Evolutionary conservation across 1,140 invertebrate genomes (phyloP), one percentile per base, ranked within the genome.

Genomic region (Portunus trituberculatus): DNA sequence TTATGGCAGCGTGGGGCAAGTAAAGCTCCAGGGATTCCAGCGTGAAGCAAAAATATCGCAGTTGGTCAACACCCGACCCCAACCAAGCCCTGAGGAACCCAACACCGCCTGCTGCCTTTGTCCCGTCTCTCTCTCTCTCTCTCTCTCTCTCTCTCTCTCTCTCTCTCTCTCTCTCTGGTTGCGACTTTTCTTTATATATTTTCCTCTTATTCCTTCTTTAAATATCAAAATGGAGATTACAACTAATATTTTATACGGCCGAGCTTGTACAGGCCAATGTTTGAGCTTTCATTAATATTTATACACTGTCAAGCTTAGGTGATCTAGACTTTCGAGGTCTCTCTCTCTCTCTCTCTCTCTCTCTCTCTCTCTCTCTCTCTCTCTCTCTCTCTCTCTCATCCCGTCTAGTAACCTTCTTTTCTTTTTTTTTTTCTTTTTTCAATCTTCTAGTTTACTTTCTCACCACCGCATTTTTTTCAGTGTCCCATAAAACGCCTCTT

Each of bases 41-140:
- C 67, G 67, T 25, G 67, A 76, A n/a, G 67, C 67, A 76, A 76
- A 76, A 76, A 76, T 76, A 76, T 76, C 67, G 67, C 67, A 76
- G 67, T 76, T 76, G 67, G 67, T 76, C 67, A 76, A 76, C 67
- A 76, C 67, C n/a, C 67, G 67, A 76, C 67, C 67, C 67, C 20
- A 12, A 10, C 52, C 6, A n/a, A n/a, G 8, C 67, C 67, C 67
- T 20, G n/a, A 76, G 67, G 6, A 76, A 76, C 67, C 67, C n/a
- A 76, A 76, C 67, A 76, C 67, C 25, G 20, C 67, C 67, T 76
- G 20, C 25, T n/a, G 12, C 20, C 67, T 76, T 76, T 76, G 67
- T 76, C 67, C 67, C 67, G 4, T 12, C 20, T 25, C 67, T 25
- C 20, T 76, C 52, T 59, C 52, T 59, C 52, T 59, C 52, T 59